A percentile compares a stretch with the other conserved stretches of the same genome.
Evolutionary conservation across 2,888 invertebrate genomes (phyloP).

Genomic region (Anodontia alba): DNA sequence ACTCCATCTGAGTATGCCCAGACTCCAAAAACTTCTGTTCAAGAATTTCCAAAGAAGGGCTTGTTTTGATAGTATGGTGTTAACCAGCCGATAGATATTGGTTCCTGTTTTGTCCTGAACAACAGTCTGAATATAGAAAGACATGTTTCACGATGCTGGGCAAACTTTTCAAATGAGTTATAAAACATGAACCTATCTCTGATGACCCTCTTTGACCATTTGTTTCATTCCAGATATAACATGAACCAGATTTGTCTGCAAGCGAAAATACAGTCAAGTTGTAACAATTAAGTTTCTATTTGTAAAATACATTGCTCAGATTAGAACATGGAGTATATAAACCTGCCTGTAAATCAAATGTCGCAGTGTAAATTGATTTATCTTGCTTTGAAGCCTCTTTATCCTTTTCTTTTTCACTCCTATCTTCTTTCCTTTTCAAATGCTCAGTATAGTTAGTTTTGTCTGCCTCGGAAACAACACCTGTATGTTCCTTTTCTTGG

Average conservation of each 20-base stretch:
- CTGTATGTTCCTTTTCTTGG: neutral
- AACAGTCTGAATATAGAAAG: conserved; percentile 42
- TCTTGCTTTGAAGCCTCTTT: too few species aligned
- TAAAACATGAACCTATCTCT: conserved; percentile 43
- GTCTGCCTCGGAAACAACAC: neutral
- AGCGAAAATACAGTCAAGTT: conserved; percentile 47
- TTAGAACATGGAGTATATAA: conserved; percentile 43
- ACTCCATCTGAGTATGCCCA: too few species aligned
- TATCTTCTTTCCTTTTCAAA: neutral
- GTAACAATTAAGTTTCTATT: conserved; percentile 45
- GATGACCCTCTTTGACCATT: conserved; percentile 38
- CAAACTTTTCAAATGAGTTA: conserved; percentile 24
- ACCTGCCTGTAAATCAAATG: conserved; percentile 51
- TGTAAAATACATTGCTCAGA: conserved; percentile 42
- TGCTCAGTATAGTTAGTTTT: neutral
- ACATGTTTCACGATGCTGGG: conserved; percentile 30
- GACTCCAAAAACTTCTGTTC: conserved; percentile 48
- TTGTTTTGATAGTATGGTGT: conserved; percentile 20
- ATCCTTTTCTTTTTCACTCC: conserved; percentile 5
- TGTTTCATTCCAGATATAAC: conserved; percentile 42
- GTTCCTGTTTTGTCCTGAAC: conserved; percentile 46
- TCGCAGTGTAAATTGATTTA: conserved; percentile 22
- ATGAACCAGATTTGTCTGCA: conserved; percentile 22
- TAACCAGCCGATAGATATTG: conserved; percentile 37
- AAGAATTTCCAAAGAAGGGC: conserved; percentile 23